Evolutionary conservation across 2,797 vertebrate species (phyloP), one percentile per base, ranked within the genome.

Genomic region (Myioborus melanocephalus): DNA sequence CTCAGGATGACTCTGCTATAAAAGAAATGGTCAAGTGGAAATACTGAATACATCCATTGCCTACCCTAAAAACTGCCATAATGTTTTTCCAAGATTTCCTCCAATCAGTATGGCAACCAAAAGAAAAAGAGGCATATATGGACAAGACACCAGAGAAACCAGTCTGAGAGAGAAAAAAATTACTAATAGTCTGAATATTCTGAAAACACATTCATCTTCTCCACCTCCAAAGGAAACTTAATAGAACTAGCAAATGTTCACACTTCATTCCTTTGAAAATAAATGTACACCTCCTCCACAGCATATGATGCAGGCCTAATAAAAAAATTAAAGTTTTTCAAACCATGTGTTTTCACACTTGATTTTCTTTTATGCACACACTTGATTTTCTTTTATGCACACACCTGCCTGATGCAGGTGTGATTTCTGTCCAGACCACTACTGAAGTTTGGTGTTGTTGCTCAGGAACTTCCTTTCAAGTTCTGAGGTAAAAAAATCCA

Each of bases 391-490:
- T 81, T 90, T 75, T 39, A 80, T 28, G 55, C 19, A 72, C 56
- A 80, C 84, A 88, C 72, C 69, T 86, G 94, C 37, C 57, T 44
- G 21, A 83, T 6, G n/a, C 87, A 89, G 87, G 64, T 84, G 80
- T 65, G 66, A 87, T 39, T 89, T 81, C 69, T 83, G 65, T 30
- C 55, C 69, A 27, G 41, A 87, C 49, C 4, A 1, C 64, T 53
- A 41, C 0, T 89, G 55, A 95, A 88, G 72, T 59, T 63, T 41
- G 34, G 14, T 63, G n/a, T 53, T 59, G 23, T 41, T 91, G 66
- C 47, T 94, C 35, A 39, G 21, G 32, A 72, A 85, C n/a, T 50
- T 22, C 46, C 78, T 94, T 97, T 93, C 76, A 93, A 59, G 59
- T 81, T 80, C 72, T 16, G 15, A 90, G 39, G 46, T 44, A 43